Percentiles rank a stretch among this genome's conserved stretches.
These are phyloP conservation scores for Acholoe squamosa DNA, from an alignment of 2,888 invertebrate genomes.

Conservation along the genomic window DNA sequence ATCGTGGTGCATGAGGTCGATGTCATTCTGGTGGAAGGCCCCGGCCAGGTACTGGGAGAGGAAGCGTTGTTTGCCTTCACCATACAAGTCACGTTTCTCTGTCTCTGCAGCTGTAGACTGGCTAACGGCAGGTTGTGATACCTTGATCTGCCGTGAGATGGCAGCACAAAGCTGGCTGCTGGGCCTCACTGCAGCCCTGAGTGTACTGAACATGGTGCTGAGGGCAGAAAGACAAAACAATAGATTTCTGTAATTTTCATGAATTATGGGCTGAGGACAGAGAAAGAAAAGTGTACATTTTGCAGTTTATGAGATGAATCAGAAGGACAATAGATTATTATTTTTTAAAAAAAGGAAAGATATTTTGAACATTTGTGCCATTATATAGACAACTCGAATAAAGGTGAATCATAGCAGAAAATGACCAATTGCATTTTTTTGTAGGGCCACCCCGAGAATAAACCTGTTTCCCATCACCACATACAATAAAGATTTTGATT, in stretches of 20 bases:
- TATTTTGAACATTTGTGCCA: too few relatives aligned
- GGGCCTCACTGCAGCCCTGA: background rate
- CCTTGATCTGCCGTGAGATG: background rate
- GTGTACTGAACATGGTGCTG: constrained; percentile 22
- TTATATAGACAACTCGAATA: too few relatives aligned
- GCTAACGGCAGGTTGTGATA: background rate
- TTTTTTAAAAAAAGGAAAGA: too few relatives aligned
- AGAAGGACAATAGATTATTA: background rate
- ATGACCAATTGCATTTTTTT: too few relatives aligned
- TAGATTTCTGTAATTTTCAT: background rate
- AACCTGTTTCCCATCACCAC: too few relatives aligned
- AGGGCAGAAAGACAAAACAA: background rate
- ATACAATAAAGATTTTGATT: too few relatives aligned
- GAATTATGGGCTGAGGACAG: too few relatives aligned
- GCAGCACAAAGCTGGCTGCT: background rate
- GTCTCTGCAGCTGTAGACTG: background rate
- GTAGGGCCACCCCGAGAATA: too few relatives aligned
- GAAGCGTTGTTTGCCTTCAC: background rate
- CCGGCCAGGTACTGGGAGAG: background rate
- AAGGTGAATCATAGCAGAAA: too few relatives aligned
- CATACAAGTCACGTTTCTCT: background rate
- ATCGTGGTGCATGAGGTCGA: background rate
- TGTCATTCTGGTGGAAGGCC: background rate
- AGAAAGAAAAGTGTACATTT: too few relatives aligned
- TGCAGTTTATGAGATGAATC: too few relatives aligned